Base-by-base conservation (phyloP, 2,888 invertebrate genomes). In the Drosophila fungiperda region DNA sequence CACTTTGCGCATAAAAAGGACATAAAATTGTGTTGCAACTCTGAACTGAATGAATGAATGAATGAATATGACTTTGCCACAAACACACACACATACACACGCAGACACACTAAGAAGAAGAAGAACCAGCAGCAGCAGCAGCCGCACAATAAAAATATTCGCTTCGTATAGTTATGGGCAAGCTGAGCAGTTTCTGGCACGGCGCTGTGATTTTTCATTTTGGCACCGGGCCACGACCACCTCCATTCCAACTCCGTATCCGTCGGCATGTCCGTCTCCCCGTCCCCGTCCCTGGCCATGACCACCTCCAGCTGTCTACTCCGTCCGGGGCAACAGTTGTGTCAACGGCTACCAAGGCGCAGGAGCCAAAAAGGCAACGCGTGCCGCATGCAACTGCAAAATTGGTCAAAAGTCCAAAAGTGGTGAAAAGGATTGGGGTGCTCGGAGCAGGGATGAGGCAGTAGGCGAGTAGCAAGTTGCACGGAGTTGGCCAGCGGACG, bases 171-270 rank as follows among this genome's bases (percentile, higher is more conserved):
- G 78, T 80, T 72, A 64, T 71, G 76, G 72, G 68, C 76, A 83
- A 73, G 75, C 78, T 54, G 73, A 75, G 73, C 73, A 70, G 76
- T 74, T 68, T 67, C 72, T 66, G 87, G 87, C 82, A 88, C 80
- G 83, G 89, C 77, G 81, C 80, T 83, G 85, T 82, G 86, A 88
- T 88, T 85, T 88, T 88, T 85, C 85, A 88, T 88, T 88, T 88
- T 67, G 71, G 65, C 78, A 74, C 63, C 78, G 52, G 61, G 55
- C 73, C 58, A 53, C 50, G 45, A 53, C 59, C 59, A 23, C 40
- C 55, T 45, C n/a, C 50, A 35, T 53, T 32, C 49, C 64, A 42
- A 38, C 68, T 49, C 42, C 49, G 57, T 48, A 63, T 59, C 48
- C 55, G 38, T 42, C 38, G 59, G 36, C 32, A 15, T 35, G 35